These are phyloP conservation scores for Synergus umbraculus DNA, from an alignment of 2,888 invertebrate genomes.

Conservation along the genomic window DNA sequence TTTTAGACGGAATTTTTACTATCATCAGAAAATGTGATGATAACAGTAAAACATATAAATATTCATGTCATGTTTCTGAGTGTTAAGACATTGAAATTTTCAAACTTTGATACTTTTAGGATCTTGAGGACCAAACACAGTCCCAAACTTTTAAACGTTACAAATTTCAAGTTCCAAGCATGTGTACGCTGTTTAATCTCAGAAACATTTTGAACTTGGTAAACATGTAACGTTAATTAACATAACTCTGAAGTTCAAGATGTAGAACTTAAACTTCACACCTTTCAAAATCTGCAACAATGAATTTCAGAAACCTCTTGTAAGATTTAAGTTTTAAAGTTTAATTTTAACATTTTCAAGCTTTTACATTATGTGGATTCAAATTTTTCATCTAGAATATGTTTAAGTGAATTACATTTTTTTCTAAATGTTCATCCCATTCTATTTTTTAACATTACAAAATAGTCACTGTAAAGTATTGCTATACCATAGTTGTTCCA, in stretches of 20 bases:
- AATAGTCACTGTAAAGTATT: no score
- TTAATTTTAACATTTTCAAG: neutral
- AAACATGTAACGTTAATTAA: neutral
- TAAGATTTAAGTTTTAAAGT: neutral
- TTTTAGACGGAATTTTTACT: no score
- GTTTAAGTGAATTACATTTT: no score
- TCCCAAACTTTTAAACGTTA: neutral
- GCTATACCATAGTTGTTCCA: no score
- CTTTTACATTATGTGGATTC: neutral
- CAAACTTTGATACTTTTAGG: no score
- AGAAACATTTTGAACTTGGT: neutral
- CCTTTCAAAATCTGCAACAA: neutral
- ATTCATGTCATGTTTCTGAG: no score
- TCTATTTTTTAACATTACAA: no score
- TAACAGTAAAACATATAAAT: no score
- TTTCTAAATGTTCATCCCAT: no score
- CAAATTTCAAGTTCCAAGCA: neutral
- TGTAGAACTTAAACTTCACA: neutral
- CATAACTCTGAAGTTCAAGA: neutral
- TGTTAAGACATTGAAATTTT: no score
- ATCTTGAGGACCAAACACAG: neutral
- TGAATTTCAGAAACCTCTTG: neutral
- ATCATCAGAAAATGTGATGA: no score
- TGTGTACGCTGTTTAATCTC: neutral
- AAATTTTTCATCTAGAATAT: no score